phyloP scores from a whole-genome alignment of 2,113 vertebrate species.

The Neogobius melanostomus region DNA sequence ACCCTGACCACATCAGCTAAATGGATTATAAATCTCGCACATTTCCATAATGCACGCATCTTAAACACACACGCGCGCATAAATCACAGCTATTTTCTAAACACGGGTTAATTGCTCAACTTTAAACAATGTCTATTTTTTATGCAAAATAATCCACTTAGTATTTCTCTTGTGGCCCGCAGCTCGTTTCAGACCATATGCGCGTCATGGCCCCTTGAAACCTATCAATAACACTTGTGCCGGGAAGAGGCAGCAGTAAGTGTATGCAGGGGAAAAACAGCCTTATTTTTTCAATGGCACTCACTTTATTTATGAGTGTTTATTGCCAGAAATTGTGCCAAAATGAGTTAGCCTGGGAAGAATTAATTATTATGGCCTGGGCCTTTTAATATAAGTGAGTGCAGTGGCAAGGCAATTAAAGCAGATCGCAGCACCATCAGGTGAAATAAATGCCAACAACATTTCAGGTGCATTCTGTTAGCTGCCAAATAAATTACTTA shows the following conservation, averaged over 20 bases:
- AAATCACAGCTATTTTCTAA: constrained; percentile 99
- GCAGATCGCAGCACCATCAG: constrained; percentile 88
- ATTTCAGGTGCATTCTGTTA: constrained; percentile 87
- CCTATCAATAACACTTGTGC: constrained; percentile 89
- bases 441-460: constrained; percentile 86
- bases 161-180: constrained; percentile 81
- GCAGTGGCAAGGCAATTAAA: constrained; percentile 95
- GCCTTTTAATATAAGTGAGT: constrained; percentile 99
- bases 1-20: constrained; percentile 97
- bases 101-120: constrained; percentile 97
- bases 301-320: constrained; percentile 94
- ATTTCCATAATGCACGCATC: constrained; percentile 99
- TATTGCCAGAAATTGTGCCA: constrained; percentile 99
- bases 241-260: constrained; percentile 82
- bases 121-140: constrained; percentile 92
- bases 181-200: constrained; percentile 77
- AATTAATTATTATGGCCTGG: constrained; percentile 92
- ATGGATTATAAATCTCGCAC: constrained; percentile 98
- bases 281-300: constrained; percentile 84
- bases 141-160: constrained; percentile 99
- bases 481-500: constrained; percentile 95
- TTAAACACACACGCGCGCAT: constrained; percentile 89
- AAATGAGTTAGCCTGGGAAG: constrained; percentile 94
- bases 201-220: constrained; percentile 80
- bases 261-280: constrained; percentile 80